Base-by-base conservation (phyloP, 2,888 invertebrate species). In the Thera britannica region DNA sequence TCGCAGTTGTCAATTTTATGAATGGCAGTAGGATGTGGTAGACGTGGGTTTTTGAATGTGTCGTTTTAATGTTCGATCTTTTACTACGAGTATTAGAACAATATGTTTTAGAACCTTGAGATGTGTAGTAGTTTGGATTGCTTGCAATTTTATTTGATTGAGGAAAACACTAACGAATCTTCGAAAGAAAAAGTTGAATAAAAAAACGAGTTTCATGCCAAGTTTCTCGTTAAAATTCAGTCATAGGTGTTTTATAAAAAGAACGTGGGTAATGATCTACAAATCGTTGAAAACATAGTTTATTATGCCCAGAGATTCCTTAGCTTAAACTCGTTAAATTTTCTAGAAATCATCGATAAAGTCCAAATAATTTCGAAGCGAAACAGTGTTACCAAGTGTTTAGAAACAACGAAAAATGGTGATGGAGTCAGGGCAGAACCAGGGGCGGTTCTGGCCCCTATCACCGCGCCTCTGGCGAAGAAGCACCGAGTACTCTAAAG, bases 391-490 rank as follows among this genome's bases (percentile, higher is more conserved):
- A 11, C 8, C 1, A 36, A 72, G 72, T 78, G 77, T 76, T 69
- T 49, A 73, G 75, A 75, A 78, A 78, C 71, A 73, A 79, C 78
- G 74, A 61, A 90, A 88, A 85, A 93, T 93, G 93, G 92, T 93
- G 75, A 92, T 93, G 92, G 93, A 93, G 87, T 85, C 91, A 71
- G 82, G 88, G 58, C 88, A 90, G 71, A 87, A 85, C 74, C 85
- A 83, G 69, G 90, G 90, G 79, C 87, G 90, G 36, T 91, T 93
- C 72, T 93, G 93, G 93, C 93, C 93, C 41, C 80, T 93, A 23
- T 93, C 93, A 49, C 93, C 93, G 35, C 87, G 91, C 8, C 79
- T 93, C 23, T 93, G 93, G 93, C 87, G 93, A 49, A 84, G 92
- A 64, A 93, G 93, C 80, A 92, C 86, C 76, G 93, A 93, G 64